These are phyloP conservation scores for Cairina moschata DNA, from an alignment of 2,113 vertebrate species.

Conservation along the genomic window DNA sequence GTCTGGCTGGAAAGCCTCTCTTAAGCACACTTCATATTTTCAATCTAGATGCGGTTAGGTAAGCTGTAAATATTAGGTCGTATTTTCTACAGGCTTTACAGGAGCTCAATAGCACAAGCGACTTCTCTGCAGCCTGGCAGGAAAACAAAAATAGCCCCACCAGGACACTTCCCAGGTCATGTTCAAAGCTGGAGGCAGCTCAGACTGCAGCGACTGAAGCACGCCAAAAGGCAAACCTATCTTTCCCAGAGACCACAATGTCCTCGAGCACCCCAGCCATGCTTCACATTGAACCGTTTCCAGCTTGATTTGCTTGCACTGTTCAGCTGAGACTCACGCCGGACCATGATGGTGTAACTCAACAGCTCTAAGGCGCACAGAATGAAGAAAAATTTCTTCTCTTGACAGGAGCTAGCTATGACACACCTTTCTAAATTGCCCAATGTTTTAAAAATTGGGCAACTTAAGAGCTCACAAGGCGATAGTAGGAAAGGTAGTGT, in stretches of 20 bases:
- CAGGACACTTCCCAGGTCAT: background rate
- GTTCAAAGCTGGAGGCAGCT: background rate
- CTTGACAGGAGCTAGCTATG: background rate
- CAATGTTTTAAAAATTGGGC: background rate
- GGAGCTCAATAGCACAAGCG: background rate
- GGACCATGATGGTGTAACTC: background rate
- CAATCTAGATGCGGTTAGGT: background rate
- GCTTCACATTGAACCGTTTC: background rate
- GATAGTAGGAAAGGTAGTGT: background rate
- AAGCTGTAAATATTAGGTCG: background rate
- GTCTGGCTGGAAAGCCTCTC: background rate
- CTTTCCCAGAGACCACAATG: background rate
- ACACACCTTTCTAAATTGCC: background rate
- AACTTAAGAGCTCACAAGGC: background rate
- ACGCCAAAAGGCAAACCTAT: background rate
- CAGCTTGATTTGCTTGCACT: background rate
- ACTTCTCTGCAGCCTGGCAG: background rate
- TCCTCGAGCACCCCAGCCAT: background rate
- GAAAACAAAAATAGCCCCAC: background rate
- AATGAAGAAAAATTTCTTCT: background rate
- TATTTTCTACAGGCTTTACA: background rate
- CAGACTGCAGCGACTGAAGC: background rate
- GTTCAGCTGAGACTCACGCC: background rate
- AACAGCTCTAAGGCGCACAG: background rate
- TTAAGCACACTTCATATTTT: background rate